These are phyloP conservation scores for Hyppa rectilinea DNA, from an alignment of 2,888 invertebrate species.

Conservation along the genomic window DNA sequence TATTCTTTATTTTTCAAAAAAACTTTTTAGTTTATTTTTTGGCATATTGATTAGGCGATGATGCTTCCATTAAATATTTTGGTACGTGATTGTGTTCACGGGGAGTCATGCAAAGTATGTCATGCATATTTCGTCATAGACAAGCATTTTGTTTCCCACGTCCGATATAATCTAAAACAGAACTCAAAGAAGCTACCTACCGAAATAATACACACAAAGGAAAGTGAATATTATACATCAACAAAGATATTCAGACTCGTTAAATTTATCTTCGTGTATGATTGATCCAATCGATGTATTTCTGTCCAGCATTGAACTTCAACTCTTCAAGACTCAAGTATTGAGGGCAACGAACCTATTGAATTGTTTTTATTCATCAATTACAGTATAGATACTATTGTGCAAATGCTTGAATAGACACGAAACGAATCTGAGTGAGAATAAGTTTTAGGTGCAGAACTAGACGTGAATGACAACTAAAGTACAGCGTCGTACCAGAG, in stretches of 20 bases:
- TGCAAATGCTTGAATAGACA: slow-evolving; percentile 40
- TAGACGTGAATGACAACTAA: background rate
- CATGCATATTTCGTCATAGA: background rate
- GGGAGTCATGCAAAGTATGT: too few relatives aligned
- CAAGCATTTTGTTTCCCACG: slow-evolving; percentile 35
- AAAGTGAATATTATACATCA: slow-evolving; percentile 37
- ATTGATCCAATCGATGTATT: slow-evolving; percentile 61
- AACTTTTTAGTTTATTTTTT: too few relatives aligned
- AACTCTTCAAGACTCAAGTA: slow-evolving; percentile 61
- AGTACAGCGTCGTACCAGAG: background rate
- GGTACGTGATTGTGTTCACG: too few relatives aligned
- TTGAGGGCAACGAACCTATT: slow-evolving; percentile 61
- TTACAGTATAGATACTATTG: slow-evolving; percentile 39
- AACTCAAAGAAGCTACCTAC: slow-evolving; percentile 19
- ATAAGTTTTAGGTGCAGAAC: slow-evolving; percentile 10
- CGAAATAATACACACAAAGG: slow-evolving; percentile 35
- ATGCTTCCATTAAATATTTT: too few relatives aligned
- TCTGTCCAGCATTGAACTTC: slow-evolving; percentile 62
- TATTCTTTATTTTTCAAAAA: too few relatives aligned
- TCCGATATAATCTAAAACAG: slow-evolving; percentile 17
- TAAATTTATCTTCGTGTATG: slow-evolving; percentile 58
- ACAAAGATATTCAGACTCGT: slow-evolving; percentile 26
- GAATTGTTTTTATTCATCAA: slow-evolving; percentile 56
- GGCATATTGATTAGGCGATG: too few relatives aligned
- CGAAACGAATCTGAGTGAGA: slow-evolving; percentile 23